Conservation (phyloP, 2,888 invertebrate species). For the Cheilosia impressa region DNA sequence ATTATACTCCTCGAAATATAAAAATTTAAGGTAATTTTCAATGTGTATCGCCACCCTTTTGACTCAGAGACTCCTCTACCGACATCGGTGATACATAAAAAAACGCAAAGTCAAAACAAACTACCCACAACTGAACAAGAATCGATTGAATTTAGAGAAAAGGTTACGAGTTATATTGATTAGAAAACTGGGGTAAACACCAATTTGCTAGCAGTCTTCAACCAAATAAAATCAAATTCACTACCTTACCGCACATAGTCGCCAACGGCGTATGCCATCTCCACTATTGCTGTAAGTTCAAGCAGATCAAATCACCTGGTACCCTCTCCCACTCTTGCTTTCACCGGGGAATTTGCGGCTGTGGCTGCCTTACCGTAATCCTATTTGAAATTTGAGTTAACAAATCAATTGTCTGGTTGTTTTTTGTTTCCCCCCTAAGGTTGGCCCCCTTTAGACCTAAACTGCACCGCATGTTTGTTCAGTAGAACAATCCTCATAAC, state of each 20-base stretch:
- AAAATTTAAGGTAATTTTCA: no score
- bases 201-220: slow-evolving; percentile 11
- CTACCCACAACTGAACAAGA: not conserved
- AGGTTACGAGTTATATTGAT: slow-evolving; percentile 24
- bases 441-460: slow-evolving; percentile 52
- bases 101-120: not conserved
- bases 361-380: slow-evolving; percentile 63
- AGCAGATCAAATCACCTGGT: slow-evolving; percentile 66
- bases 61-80: no score
- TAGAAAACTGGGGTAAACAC: slow-evolving; percentile 25
- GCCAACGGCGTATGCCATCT: slow-evolving; percentile 13
- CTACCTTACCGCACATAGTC: not conserved
- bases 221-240: slow-evolving; percentile 2
- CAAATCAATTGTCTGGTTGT: slow-evolving; percentile 71
- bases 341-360: slow-evolving; percentile 42
- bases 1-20: no score
- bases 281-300: slow-evolving; percentile 51
- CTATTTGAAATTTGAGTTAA: slow-evolving; percentile 74
- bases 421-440: slow-evolving; percentile 41
- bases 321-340: slow-evolving; percentile 27
- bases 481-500: slow-evolving; percentile 47
- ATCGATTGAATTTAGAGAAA: slow-evolving; percentile 8
- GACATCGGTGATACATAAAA: no score
- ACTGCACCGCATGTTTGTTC: slow-evolving; percentile 51
- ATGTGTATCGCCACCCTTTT: no score